phyloP scores from a whole-genome alignment of 1,140 invertebrate species.

The Euglossa dilemma region DNA sequence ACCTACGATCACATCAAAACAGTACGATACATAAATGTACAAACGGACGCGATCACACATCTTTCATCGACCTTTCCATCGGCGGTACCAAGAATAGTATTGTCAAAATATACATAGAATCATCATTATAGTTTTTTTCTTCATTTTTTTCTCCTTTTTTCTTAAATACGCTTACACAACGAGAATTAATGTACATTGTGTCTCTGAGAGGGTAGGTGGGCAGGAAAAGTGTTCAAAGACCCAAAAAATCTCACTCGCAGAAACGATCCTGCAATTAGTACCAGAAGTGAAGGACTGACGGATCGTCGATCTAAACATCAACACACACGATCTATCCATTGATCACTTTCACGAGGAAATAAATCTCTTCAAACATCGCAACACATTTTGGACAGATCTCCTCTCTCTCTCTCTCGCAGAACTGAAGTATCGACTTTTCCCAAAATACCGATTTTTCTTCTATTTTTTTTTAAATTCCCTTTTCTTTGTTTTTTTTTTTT shows the following conservation, averaged over 20 bases:
- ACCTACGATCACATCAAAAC: slow-evolving; percentile 61
- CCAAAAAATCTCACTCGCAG: slow-evolving; percentile 25
- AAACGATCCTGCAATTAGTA: slow-evolving; percentile 51
- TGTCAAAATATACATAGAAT: slow-evolving; percentile 77
- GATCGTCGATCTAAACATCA: slow-evolving; percentile 20
- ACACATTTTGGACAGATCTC: slow-evolving; percentile 57
- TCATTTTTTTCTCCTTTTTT: slow-evolving; percentile 21
- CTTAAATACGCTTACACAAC: slow-evolving; percentile 58
- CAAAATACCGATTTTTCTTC: slow-evolving; percentile 15
- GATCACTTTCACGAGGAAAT: slow-evolving; percentile 43
- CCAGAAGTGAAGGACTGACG: slow-evolving; percentile 36
- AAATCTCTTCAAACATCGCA: slow-evolving; percentile 56
- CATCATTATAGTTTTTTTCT: slow-evolving; percentile 56
- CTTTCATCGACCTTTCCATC: slow-evolving; percentile 46
- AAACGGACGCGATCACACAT: slow-evolving; percentile 69
- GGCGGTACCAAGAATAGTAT: slow-evolving; percentile 73
- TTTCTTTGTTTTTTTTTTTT: no score
- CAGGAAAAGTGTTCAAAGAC: slow-evolving; percentile 48
- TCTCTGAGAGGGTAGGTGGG: slow-evolving; percentile 56
- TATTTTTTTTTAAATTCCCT: not conserved
- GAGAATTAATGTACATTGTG: slow-evolving; percentile 65
- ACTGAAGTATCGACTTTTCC: slow-evolving; percentile 22
- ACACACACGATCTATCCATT: slow-evolving; percentile 10
- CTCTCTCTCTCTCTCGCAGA: slow-evolving; percentile 29
- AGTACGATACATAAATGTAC: slow-evolving; percentile 71